Evolutionary conservation across 2,113 vertebrate species (phyloP).

Genomic region (Chloropsis hardwickii): DNA sequence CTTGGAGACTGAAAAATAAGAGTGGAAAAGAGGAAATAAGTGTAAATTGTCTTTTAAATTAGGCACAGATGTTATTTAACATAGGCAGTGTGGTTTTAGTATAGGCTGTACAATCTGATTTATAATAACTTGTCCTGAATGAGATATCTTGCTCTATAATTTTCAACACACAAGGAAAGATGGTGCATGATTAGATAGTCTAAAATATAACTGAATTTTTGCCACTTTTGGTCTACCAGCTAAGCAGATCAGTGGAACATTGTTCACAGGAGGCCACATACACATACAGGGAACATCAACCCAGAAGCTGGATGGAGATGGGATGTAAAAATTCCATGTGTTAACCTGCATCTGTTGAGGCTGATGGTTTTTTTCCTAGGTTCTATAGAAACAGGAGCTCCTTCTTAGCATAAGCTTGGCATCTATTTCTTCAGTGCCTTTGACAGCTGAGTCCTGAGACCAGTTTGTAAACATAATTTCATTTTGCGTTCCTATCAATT

Average conservation of each 20-base stretch:
- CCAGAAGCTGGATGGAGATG: background rate
- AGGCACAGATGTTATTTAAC: background rate
- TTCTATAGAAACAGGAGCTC: background rate
- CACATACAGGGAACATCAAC: rapidly evolving
- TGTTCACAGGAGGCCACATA: background rate
- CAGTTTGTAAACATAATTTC: background rate
- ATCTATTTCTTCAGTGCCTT: background rate
- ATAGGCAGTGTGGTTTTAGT: background rate
- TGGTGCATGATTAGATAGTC: background rate
- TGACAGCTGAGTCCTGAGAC: background rate
- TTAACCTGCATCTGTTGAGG: background rate
- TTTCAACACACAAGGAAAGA: background rate
- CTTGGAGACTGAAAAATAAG: background rate
- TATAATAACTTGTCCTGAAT: background rate
- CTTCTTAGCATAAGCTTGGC: background rate
- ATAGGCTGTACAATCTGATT: background rate
- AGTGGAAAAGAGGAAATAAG: slow-evolving; percentile 22
- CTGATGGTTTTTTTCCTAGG: background rate
- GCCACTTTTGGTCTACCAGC: background rate
- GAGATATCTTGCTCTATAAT: background rate
- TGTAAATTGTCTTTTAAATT: slow-evolving; percentile 7
- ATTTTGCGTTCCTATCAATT: background rate
- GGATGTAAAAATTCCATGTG: background rate
- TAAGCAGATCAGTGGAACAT: background rate
- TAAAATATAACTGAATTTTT: background rate